Percentiles rank a stretch among this genome's conserved stretches.
phyloP scores from a whole-genome alignment of 2,888 invertebrate genomes.

The Oscheius sp. region DNA sequence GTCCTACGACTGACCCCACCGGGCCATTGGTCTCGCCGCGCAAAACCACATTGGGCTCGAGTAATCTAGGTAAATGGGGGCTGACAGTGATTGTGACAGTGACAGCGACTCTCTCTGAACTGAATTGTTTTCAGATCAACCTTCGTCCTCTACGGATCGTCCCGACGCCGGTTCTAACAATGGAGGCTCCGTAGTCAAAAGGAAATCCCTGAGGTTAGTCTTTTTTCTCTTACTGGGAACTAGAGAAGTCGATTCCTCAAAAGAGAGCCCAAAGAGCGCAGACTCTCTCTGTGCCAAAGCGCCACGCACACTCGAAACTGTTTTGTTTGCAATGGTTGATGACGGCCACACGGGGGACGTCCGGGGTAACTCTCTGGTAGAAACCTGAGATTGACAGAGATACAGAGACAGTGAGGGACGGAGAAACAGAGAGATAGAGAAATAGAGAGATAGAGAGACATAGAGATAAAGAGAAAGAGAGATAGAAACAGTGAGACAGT shows the following conservation, averaged over 20 bases:
- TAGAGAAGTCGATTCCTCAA: neutral
- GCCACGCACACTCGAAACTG: slow-evolving; percentile 37
- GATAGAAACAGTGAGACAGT: neutral
- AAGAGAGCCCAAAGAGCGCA: slow-evolving; percentile 15
- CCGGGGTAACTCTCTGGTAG: neutral
- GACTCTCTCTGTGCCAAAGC: slow-evolving; percentile 4
- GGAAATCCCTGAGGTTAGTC: slow-evolving; percentile 57
- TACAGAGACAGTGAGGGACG: neutral
- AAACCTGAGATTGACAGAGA: too few relatives aligned
- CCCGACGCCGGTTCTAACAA: slow-evolving; percentile 41
- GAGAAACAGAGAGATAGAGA: slow-evolving; percentile 1
- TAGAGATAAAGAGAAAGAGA: neutral
- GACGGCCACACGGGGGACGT: slow-evolving; percentile 24
- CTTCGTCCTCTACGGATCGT: slow-evolving; percentile 47
- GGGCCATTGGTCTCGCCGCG: slow-evolving; percentile 44
- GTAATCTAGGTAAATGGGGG: slow-evolving; percentile 24
- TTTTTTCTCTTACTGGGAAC: neutral
- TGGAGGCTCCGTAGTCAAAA: slow-evolving; percentile 47
- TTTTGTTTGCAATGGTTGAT: slow-evolving; percentile 32
- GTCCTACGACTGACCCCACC: slow-evolving; percentile 32
- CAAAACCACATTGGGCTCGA: slow-evolving; percentile 47
- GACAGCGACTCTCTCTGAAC: neutral
- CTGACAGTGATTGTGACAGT: neutral
- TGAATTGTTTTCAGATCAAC: slow-evolving; percentile 34
- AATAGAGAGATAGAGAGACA: neutral